Percentiles rank a stretch among this genome's conserved stretches.
Evolutionary conservation across 2,888 invertebrate species (phyloP).

Genomic region (Hoplodrina blanda): DNA sequence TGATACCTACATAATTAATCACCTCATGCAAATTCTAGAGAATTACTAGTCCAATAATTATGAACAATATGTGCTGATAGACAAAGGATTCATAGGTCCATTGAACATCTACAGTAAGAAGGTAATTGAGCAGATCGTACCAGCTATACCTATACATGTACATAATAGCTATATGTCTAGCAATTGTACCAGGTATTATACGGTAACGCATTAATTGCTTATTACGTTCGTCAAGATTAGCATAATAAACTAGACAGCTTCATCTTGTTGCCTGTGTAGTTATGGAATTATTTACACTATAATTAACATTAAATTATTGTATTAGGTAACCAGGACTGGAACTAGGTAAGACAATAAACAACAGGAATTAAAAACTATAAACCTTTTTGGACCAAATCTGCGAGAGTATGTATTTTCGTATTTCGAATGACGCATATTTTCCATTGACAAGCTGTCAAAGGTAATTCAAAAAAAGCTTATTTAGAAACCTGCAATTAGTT

Average conservation of each 20-base stretch:
- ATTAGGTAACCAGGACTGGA: neutral
- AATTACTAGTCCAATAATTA: constrained; percentile 15
- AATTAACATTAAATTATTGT: neutral
- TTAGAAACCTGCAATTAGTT: neutral
- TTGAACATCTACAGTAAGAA: constrained; percentile 36
- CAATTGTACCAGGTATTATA: constrained; percentile 42
- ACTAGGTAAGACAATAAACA: neutral
- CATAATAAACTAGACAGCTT: constrained; percentile 68
- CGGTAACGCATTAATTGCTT: constrained; percentile 63
- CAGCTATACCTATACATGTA: constrained; percentile 1
- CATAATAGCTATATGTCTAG: constrained; percentile 9
- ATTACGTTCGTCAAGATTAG: constrained; percentile 67
- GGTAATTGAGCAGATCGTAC: constrained; percentile 43
- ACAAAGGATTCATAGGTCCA: constrained; percentile 48
- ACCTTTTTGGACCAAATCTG: neutral
- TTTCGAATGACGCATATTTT: neutral
- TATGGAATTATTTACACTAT: constrained; percentile 25
- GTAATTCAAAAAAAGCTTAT: neutral
- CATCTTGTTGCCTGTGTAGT: constrained; percentile 28
- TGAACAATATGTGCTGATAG: neutral
- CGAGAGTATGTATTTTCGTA: neutral
- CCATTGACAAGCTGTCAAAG: neutral
- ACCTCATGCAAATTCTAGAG: neutral
- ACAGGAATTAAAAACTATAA: neutral
- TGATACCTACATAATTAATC: constrained; percentile 7